Conservation (phyloP, 37 sponge, comb jelly and placozoan species). For the Diacarnus erythraeanus region DNA sequence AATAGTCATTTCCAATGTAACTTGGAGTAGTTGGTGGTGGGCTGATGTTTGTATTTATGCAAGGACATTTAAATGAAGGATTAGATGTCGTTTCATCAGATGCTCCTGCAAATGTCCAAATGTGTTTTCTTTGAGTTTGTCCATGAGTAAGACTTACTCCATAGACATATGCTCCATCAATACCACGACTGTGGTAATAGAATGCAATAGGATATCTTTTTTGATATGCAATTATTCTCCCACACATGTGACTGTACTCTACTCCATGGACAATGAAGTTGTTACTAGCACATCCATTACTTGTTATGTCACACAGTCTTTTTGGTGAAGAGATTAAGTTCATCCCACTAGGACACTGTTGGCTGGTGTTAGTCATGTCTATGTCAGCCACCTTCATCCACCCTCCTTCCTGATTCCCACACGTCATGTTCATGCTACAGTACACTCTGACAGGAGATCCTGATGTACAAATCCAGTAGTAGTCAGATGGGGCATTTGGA, state of each 20-base stretch:
- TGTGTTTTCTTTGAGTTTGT: neutral
- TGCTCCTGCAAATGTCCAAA: constrained; percentile 25
- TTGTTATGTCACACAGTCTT: constrained; percentile 3
- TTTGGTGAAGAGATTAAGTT: neutral
- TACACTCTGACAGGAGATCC: neutral
- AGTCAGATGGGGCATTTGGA: no score
- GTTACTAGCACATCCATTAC: neutral
- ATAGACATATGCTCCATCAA: constrained; percentile 5
- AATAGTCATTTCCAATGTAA: constrained; percentile 16
- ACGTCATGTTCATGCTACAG: neutral
- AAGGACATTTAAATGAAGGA: neutral
- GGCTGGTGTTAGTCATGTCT: constrained; percentile 10
- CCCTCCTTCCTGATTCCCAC: neutral
- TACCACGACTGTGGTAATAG: neutral
- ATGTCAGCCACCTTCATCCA: constrained; percentile 21
- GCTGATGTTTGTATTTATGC: neutral
- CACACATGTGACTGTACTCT: constrained; percentile 4
- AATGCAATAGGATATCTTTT: neutral
- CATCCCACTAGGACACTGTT: constrained; percentile 7
- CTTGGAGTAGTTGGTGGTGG: neutral
- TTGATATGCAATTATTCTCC: constrained; percentile 11
- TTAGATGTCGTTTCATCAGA: neutral
- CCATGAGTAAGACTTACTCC: constrained; percentile 12
- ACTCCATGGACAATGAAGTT: constrained; percentile 4
- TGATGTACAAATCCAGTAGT: neutral